Conservation (phyloP, 2,113 vertebrate genomes). For the Microtus pennsylvanicus region DNA sequence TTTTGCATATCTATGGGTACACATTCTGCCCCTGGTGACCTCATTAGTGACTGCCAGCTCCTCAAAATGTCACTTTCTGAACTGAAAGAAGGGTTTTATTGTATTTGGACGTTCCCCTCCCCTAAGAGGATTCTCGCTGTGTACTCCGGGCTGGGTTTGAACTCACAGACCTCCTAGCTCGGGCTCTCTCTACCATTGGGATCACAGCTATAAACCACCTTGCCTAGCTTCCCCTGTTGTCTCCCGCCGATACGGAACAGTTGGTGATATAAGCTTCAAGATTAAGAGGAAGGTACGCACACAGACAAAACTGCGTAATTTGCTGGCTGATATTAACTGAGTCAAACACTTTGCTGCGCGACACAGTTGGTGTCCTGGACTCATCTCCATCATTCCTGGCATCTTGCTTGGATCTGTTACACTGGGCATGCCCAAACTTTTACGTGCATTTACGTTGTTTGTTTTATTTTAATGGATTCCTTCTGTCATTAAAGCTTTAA, state of each 20-base stretch:
- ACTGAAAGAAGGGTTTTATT: background rate
- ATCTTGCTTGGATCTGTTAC: rapidly evolving
- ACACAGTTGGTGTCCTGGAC: rapidly evolving
- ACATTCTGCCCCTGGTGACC: background rate
- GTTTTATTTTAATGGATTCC: background rate
- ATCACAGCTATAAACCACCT: too few relatives aligned
- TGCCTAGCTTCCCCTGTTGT: background rate
- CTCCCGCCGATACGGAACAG: background rate
- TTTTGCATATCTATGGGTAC: slow-evolving; percentile 70
- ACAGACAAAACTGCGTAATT: background rate
- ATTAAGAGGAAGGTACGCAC: background rate
- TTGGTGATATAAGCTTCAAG: background rate
- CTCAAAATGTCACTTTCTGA: slow-evolving; percentile 1
- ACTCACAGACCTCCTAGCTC: background rate
- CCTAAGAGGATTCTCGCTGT: background rate
- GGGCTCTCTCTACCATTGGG: background rate
- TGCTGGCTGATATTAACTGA: background rate
- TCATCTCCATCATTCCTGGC: too few relatives aligned
- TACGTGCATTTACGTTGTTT: background rate
- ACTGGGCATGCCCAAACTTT: background rate
- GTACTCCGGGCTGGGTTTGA: background rate
- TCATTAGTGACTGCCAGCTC: slow-evolving; percentile 8
- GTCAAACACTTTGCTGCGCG: background rate
- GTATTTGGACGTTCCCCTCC: background rate
- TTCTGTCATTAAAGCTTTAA: background rate